Evolutionary conservation across 2,113 vertebrate genomes (phyloP), one percentile per base, ranked within the genome.

Genomic region (Gila orcuttii): DNA sequence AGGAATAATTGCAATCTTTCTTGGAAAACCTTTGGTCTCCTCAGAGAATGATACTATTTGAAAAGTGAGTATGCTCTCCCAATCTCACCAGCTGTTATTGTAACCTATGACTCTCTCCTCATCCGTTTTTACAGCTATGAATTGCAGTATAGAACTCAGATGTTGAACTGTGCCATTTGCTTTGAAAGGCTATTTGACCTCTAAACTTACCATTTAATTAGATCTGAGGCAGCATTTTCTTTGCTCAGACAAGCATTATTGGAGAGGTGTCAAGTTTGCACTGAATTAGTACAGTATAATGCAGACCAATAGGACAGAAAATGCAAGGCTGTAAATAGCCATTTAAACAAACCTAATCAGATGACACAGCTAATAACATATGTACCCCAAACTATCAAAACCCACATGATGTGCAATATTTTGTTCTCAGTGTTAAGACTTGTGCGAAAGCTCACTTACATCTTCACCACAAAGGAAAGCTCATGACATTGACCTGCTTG

Each of bases 31-130:
- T 75, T 31, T 25, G 33, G 64, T 57, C 50, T 85, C 73, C 19
- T 79, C 77, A 39, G 76, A 62, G 9, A 52, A 39, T 12, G 45
- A 79, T 42, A 13, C n/a, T 31, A 2, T 81, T 62, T 85, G 77
- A 86, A 62, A 82, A 89, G 82, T 87, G 71, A 78, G 78, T 21
- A 42, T 52, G 69, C 39, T 73, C 57, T 87, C 28, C 11, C 36
- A 74, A 81, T 78, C 83, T 81, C n/a, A 82, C 81, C 74, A 79
- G 60, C 62, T 86, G 88, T 90, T 90, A 80, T 89, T 84, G 42
- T 88, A 90, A 88, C 89, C 89, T 89, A 39, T 91, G 87, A 87
- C 89, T 87, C 52, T 82, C n/a, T 23, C 9, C 66, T 86, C 87
- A 84, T 89, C 71, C 21, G 31, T 86, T 87, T 79, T 84, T 47